Conservation (phyloP, 2,113 vertebrate genomes). For the Merops nubicus region DNA sequence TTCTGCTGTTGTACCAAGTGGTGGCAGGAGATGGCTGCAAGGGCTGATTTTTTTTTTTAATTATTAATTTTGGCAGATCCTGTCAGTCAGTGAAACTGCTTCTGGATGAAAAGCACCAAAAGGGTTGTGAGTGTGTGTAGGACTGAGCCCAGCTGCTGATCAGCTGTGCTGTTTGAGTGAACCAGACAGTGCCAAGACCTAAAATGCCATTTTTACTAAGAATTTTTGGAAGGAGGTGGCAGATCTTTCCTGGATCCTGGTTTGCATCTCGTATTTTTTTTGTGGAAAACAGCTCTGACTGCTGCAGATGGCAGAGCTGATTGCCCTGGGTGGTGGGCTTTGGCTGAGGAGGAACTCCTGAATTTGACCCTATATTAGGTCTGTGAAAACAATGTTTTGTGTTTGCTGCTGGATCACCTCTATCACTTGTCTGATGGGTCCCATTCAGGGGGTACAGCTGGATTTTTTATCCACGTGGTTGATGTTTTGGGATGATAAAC, state of each 20-base stretch:
- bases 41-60: background rate
- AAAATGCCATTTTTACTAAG: constrained; percentile 2
- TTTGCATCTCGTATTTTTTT: background rate
- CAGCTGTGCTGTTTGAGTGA: background rate
- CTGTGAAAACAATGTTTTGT: background rate
- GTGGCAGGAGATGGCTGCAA: background rate
- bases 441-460: background rate
- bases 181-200: background rate
- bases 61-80: background rate
- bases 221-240: background rate
- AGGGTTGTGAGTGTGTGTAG: background rate
- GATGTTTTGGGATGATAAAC: background rate
- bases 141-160: constrained; percentile 12
- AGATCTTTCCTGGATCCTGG: constrained; percentile 27
- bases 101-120: background rate
- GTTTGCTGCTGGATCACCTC: background rate
- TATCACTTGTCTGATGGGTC: background rate
- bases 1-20: background rate
- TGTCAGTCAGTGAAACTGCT: background rate
- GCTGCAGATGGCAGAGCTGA: background rate
- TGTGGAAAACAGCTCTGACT: rapidly evolving
- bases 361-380: background rate
- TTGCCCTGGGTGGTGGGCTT: background rate
- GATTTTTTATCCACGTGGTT: background rate
- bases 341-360: background rate